Base-by-base conservation (phyloP, 2,888 invertebrate genomes). In the Ischnura elegans region DNA sequence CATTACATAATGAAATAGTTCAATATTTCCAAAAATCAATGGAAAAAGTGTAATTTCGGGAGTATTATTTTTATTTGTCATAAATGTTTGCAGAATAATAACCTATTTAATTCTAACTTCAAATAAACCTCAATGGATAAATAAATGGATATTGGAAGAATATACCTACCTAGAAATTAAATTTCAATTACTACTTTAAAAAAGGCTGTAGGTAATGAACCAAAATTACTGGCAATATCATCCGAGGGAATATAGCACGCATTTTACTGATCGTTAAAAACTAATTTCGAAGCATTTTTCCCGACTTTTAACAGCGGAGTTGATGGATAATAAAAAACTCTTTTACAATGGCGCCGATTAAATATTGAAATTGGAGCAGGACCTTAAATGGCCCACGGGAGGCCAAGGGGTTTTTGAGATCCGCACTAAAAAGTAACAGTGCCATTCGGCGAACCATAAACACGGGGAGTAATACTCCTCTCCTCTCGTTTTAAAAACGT, bases 401-500 rank as follows among this genome's bases (percentile, higher is more conserved):
- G 25, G 86, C 86, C 45, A n/a, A n/a, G 86, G n/a, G n/a, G 45
- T 36, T n/a, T n/a, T n/a, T 86, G 43, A 86, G 46, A 46, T 46
- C 8, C 86, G 45, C 86, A 86, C 86, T 86, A 86, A 86, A 86
- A 86, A 10, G 46, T 86, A 86, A 86, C 86, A 46, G 86, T 46
- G 86, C 86, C 43, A 86, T 86, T 86, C 45, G n/a, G 46, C 10
- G 86, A 86, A 46, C 86, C 86, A 86, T 86, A 86, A 86, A 86
- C 45, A 86, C 45, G n/a, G 86, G n/a, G 46, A 46, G 43, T 86
- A 86, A 86, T 86, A n/a, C 43, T 45, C 45, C 46, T 46, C 43
- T 45, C 45, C 46, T 46, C 86, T 46, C 46, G 76, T 76, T 76
- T 76, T 76, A 36, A 86, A 86, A 86, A 86, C 86, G 86, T 86